phyloP scores from a whole-genome alignment of 1,140 invertebrate species.

The Pinna nobilis region DNA sequence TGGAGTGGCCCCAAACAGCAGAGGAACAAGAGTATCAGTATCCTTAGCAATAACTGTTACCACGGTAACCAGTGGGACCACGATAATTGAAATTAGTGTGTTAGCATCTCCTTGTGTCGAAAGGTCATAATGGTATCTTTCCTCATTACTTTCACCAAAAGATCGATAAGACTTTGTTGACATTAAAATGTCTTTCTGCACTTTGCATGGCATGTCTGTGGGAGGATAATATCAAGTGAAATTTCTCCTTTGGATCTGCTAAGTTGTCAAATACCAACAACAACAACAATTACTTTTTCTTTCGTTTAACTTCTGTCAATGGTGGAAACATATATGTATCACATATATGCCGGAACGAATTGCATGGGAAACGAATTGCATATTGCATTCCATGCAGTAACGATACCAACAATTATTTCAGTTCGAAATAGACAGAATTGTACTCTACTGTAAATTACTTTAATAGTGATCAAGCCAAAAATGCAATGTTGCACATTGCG shows the following conservation, averaged over 20 bases:
- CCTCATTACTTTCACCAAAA: not conserved
- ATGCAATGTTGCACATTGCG: too few relatives aligned
- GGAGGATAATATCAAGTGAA: not conserved
- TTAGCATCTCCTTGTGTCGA: not conserved
- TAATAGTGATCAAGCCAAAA: too few relatives aligned
- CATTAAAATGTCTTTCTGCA: constrained; percentile 38
- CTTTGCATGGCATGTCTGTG: constrained; percentile 4
- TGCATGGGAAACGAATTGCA: not conserved
- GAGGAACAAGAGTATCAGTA: not conserved
- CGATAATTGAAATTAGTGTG: not conserved
- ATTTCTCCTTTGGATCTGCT: not conserved
- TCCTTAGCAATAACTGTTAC: not conserved
- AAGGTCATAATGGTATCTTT: not conserved
- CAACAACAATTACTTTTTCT: not conserved
- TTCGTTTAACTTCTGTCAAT: not conserved
- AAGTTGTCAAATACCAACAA: constrained; percentile 2
- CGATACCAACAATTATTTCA: too few relatives aligned
- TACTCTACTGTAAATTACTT: too few relatives aligned
- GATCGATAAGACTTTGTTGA: constrained; percentile 28
- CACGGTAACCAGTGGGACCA: not conserved
- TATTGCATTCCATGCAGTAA: too few relatives aligned
- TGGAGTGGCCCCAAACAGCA: not conserved
- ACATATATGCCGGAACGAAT: not conserved
- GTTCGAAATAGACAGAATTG: too few relatives aligned
- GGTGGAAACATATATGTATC: not conserved